These are phyloP conservation scores for Gallinago paraguaiae DNA, from an alignment of 2,113 vertebrate species.

Conservation along the genomic window DNA sequence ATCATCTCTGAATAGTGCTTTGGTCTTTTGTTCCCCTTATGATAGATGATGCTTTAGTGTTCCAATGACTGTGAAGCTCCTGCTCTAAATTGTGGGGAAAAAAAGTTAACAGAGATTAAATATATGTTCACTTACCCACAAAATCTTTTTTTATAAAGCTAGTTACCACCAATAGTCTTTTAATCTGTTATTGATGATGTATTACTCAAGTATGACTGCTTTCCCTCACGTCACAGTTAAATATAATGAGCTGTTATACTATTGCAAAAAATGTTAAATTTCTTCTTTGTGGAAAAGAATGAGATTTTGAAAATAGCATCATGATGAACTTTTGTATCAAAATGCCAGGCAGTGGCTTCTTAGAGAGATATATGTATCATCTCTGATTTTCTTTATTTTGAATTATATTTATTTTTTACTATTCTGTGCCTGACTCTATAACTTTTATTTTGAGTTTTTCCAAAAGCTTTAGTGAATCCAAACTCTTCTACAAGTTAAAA, in stretches of 20 bases:
- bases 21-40: conserved; percentile 40
- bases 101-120: conserved; percentile 14
- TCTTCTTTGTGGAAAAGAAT: neutral
- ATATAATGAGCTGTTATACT: neutral
- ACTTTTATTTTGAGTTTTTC: neutral
- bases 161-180: neutral
- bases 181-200: neutral
- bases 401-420: neutral
- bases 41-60: conserved; percentile 31
- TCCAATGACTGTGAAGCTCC: neutral
- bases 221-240: neutral
- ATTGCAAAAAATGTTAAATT: neutral
- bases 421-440: neutral
- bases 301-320: neutral
- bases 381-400: neutral
- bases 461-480: neutral
- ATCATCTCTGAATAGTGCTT: conserved; percentile 31
- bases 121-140: neutral
- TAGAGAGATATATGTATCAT: neutral
- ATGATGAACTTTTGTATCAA: neutral
- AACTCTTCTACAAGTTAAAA: neutral
- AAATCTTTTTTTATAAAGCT: neutral
- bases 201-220: neutral
- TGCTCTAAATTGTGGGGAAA: neutral
- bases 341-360: neutral